Evolutionary conservation across 2,797 vertebrate species (phyloP).

Genomic region (Phylloscopus collybita): DNA sequence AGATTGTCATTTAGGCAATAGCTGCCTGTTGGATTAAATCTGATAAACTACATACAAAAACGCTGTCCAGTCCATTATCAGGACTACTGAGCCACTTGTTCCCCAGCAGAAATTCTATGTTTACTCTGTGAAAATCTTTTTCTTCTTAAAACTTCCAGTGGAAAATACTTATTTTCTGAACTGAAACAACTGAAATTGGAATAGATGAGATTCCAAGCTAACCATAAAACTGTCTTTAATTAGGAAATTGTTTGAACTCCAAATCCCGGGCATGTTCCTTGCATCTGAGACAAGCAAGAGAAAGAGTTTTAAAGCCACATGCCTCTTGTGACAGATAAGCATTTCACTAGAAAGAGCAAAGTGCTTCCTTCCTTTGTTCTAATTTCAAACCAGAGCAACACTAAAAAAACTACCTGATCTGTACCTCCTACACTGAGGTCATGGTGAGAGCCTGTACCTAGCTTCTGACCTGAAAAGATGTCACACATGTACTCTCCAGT

Average conservation of each 20-base stretch:
- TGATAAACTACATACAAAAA: background rate
- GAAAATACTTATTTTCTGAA: background rate
- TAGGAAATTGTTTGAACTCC: background rate
- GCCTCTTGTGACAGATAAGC: background rate
- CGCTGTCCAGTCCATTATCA: background rate
- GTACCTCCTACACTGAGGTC: conserved; percentile 15
- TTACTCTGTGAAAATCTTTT: background rate
- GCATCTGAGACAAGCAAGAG: background rate
- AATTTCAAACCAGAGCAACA: conserved; percentile 40
- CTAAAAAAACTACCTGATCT: background rate
- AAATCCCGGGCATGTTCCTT: background rate
- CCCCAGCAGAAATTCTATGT: background rate
- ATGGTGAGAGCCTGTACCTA: background rate
- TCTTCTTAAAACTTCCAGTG: background rate
- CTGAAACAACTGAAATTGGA: background rate
- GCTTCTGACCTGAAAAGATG: conserved; percentile 36
- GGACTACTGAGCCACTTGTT: background rate
- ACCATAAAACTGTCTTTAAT: background rate
- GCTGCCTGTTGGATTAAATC: background rate
- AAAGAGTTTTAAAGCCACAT: conserved; percentile 14
- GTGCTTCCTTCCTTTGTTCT: conserved; percentile 66
- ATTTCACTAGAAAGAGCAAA: conserved; percentile 57
- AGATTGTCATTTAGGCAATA: background rate
- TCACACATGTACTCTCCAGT: background rate
- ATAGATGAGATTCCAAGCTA: background rate